A percentile compares a stretch with the other conserved stretches of the same genome.
phyloP scores from a whole-genome alignment of 2,888 invertebrate genomes.

The Hirudinaria manillensis region DNA sequence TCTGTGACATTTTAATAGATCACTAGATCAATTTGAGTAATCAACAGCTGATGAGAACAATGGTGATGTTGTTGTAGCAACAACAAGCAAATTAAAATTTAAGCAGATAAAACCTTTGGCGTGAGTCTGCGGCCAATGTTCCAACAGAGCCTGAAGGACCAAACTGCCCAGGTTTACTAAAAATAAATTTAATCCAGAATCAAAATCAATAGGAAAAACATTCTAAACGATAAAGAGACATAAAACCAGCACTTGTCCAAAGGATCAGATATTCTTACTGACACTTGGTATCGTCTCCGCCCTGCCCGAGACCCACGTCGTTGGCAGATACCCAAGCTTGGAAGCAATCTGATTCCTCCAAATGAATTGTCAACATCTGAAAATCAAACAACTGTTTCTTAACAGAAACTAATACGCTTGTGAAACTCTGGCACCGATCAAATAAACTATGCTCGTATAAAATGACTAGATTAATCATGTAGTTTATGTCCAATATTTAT shows the following conservation, averaged over 20 bases:
- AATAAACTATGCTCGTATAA: background rate
- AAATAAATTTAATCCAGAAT: conserved; percentile 16
- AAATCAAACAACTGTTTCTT: background rate
- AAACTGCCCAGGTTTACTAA: conserved; percentile 88
- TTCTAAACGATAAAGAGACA: background rate
- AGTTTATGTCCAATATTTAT: background rate
- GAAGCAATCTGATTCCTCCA: conserved; percentile 96
- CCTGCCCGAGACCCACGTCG: conserved; percentile 77
- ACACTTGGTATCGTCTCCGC: conserved; percentile 70
- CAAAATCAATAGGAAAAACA: background rate
- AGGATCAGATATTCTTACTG: conserved; percentile 36
- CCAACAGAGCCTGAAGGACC: conserved; percentile 83
- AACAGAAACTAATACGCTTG: background rate
- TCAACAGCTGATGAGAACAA: too few relatives aligned
- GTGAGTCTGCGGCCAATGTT: conserved; percentile 70
- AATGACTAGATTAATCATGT: background rate
- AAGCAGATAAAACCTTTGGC: conserved; percentile 28
- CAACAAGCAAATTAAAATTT: background rate
- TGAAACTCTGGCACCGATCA: background rate
- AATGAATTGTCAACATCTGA: conserved; percentile 89
- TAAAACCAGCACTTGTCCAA: background rate
- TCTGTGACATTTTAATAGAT: conserved; percentile 13
- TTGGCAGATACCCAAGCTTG: conserved; percentile 96
- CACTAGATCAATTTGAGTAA: background rate
- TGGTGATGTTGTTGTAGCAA: background rate